Evolutionary conservation across 2,888 invertebrate genomes (phyloP).

Genomic region (Micoletzkya japonica): DNA sequence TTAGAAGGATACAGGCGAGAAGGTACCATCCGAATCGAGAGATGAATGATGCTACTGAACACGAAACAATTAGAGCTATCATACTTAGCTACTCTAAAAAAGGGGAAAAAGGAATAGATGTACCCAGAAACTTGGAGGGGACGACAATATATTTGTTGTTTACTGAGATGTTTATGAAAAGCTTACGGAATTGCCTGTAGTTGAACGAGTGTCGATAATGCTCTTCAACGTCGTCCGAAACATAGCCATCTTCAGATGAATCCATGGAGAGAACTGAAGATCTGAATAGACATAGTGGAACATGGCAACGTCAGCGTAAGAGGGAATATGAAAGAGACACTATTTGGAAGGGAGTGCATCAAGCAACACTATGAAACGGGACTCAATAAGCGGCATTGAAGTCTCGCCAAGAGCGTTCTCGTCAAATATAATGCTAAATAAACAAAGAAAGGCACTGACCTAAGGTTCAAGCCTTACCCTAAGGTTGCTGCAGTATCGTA

Average conservation of each 20-base stretch:
- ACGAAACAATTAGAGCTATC: not conserved
- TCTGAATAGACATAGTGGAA: too few species aligned
- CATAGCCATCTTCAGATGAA: not conserved
- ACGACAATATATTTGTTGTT: not conserved
- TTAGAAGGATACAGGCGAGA: not conserved
- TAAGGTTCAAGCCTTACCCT: too few species aligned
- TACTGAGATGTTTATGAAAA: not conserved
- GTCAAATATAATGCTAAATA: too few species aligned
- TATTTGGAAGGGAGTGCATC: too few species aligned
- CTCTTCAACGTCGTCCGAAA: not conserved
- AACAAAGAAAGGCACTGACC: too few species aligned
- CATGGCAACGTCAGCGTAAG: too few species aligned
- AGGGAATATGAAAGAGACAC: too few species aligned
- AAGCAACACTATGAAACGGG: too few species aligned
- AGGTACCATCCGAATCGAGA: conserved; percentile 13
- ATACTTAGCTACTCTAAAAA: not conserved
- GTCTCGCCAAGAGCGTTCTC: too few species aligned
- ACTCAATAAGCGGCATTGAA: too few species aligned
- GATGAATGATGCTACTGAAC: not conserved
- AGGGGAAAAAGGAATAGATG: not conserved
- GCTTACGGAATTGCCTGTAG: not conserved
- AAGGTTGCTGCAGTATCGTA: too few species aligned
- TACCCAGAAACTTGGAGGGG: not conserved
- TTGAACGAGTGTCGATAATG: not conserved
- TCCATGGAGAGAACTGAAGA: too few species aligned